Base-by-base conservation (phyloP, 2,888 invertebrate genomes). In the Pyrgus malvae region DNA sequence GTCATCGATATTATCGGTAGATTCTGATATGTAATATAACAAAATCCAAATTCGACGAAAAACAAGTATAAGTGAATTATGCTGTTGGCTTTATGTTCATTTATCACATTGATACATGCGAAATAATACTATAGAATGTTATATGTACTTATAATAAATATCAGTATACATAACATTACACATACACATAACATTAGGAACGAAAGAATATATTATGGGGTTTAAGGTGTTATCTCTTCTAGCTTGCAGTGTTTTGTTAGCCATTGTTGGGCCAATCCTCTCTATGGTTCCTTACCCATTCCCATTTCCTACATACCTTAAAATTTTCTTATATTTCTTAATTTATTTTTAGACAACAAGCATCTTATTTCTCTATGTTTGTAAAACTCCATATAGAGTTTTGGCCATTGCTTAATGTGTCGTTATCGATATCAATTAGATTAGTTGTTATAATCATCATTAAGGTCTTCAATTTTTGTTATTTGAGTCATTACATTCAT, bases 201-300 rank as follows among this genome's bases (percentile, higher is more conserved):
- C n/a, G n/a, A n/a, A n/a, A 27, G 33, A 14, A 0, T 1, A 21
- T 3, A 16, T 14, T 11, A 9, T 38, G 17, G 50, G 33, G 33
- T 46, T 53, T 62, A 78, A 73, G 79, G 80, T 83, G 83, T 79
- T 76, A 82, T 79, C 77, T 81, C 70, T 63, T 66, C 56, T 57
- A 65, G 66, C 61, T 74, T 46, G 68, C 53, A 62, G 62, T 77
- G 75, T 78, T 55, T 68, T 71, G 80, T 81, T 65, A 65, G 79
- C 76, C 78, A 67, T 66, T 74, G 75, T 76, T 77, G 75, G 84
- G 88, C 89, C 90, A 89, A 88, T 80, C 80, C 88, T 89, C 90
- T 89, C 68, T 87, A 83, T 84, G 88, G 83, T 76, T 80, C 78
- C 69, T 62, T 67, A 55, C 74, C 70, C 64, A 70, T 66, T 66